A percentile compares a stretch with the other conserved stretches of the same genome.
Conservation (phyloP, 1,140 invertebrate species). For the Euglossa dilemma region DNA sequence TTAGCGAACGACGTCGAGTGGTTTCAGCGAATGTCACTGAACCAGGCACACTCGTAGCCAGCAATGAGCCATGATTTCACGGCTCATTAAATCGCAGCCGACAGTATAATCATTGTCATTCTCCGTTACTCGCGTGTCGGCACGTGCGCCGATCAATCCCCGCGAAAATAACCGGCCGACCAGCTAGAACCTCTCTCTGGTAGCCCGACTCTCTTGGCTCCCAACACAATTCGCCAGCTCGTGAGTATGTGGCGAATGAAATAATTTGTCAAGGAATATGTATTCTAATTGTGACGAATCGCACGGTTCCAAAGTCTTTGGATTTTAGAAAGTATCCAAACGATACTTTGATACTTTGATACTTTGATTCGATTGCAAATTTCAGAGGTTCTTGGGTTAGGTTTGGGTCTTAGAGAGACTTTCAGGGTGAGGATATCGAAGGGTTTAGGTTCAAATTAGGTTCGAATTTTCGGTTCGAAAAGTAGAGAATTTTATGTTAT, state of each 20-base stretch:
- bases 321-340: no score
- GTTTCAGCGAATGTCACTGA: conserved; percentile 17
- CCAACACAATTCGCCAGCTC: background rate
- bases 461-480: no score
- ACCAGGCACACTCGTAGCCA: conserved; percentile 13
- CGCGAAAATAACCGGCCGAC: conserved; percentile 32
- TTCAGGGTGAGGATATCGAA: no score
- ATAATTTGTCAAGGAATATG: background rate
- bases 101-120: conserved; percentile 52
- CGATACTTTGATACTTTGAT: no score
- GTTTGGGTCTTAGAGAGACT: no score
- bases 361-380: no score
- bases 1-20: background rate
- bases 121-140: conserved; percentile 32
- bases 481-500: no score
- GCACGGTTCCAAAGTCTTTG: no score
- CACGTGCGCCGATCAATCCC: conserved; percentile 47
- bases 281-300: background rate
- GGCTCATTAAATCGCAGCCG: conserved; percentile 47
- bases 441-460: no score
- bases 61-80: conserved; percentile 45
- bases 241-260: background rate
- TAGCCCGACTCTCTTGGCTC: background rate
- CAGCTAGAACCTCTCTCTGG: background rate
- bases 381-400: no score